A percentile compares a stretch with the other conserved stretches of the same genome.
These are phyloP conservation scores for Heliconius hortense DNA, from an alignment of 2,888 invertebrate genomes.

Conservation along the genomic window DNA sequence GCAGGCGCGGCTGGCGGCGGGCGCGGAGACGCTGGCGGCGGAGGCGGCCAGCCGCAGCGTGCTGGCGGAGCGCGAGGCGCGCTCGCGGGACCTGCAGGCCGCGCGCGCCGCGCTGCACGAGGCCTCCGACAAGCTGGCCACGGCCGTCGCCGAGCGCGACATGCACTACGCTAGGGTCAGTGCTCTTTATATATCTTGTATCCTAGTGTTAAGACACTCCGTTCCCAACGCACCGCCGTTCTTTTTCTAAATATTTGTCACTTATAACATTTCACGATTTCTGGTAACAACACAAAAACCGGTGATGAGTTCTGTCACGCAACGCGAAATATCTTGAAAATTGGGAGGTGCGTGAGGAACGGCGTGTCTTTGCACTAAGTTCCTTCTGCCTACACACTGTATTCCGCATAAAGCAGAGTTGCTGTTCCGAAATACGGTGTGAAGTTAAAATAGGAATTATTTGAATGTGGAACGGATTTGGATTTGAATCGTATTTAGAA, in stretches of 20 bases:
- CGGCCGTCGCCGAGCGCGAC: constrained; percentile 71
- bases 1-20: constrained; percentile 90
- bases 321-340: too few species aligned
- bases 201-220: too few species aligned
- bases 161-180: constrained; percentile 74
- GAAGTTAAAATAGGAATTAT: background rate
- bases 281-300: too few species aligned
- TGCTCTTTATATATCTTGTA: constrained; percentile 21
- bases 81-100: constrained; percentile 67
- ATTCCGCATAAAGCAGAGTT: too few species aligned
- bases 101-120: constrained; percentile 70
- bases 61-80: constrained; percentile 76
- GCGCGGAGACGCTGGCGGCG: constrained; percentile 88
- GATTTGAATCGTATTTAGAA: background rate
- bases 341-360: too few species aligned
- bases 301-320: too few species aligned
- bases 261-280: background rate
- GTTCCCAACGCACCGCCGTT: too few species aligned
- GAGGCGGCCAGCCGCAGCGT: constrained; percentile 71
- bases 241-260: background rate
- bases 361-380: background rate
- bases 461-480: background rate
- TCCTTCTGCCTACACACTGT: background rate
- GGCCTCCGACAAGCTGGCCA: constrained; percentile 71
- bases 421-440: background rate